Evolutionary conservation across 2,113 vertebrate species (phyloP).

Genomic region (Apodemus speciosus): DNA sequence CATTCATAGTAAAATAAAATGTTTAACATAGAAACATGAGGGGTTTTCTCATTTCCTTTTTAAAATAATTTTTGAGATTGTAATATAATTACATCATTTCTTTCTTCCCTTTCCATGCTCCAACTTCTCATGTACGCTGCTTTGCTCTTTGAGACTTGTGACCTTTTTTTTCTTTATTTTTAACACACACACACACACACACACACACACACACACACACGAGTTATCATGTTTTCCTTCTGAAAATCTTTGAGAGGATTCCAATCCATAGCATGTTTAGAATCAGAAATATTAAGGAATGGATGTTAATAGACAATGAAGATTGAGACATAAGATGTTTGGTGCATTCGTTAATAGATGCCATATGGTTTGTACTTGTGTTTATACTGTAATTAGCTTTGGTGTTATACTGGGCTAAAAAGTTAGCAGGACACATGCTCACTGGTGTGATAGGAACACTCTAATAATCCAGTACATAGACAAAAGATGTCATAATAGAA

Average conservation of each 20-base stretch:
- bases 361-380: neutral
- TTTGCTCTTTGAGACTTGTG: neutral
- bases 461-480: neutral
- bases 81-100: neutral
- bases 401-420: neutral
- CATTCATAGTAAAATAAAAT: neutral
- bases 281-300: neutral
- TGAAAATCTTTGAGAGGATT: neutral
- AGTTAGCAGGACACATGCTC: neutral
- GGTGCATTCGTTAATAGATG: neutral
- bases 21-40: neutral
- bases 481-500: neutral
- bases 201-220: neutral
- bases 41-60: neutral
- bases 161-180: neutral
- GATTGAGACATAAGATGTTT: neutral
- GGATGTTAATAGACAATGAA: neutral
- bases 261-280: neutral
- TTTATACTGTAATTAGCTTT: neutral
- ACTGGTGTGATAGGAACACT: rapidly evolving
- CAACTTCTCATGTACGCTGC: neutral
- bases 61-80: neutral
- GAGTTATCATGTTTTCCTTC: neutral
- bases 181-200: neutral
- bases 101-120: neutral